Conservation (phyloP, 2,797 vertebrate species). For the Aldrovandia affinis region DNA sequence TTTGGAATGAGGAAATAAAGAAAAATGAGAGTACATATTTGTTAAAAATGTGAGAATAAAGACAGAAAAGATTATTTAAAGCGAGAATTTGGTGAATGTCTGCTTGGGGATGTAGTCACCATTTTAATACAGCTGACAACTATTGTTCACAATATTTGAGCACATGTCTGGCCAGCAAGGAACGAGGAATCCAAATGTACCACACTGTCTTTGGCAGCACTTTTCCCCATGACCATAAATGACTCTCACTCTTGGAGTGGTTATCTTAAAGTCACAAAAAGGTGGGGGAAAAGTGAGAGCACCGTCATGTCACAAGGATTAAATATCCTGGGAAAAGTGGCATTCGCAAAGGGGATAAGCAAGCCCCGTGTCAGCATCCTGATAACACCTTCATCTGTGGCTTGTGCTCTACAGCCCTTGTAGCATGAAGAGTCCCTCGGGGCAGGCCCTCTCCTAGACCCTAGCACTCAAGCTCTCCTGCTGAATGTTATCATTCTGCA, state of each 20-base stretch:
- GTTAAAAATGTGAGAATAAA: too few species aligned
- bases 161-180: neutral
- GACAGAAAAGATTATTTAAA: too few species aligned
- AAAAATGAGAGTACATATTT: too few species aligned
- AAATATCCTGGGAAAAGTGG: neutral
- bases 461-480: neutral
- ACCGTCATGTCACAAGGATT: neutral
- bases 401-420: neutral
- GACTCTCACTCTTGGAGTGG: neutral
- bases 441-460: neutral
- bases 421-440: neutral
- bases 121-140: too few species aligned
- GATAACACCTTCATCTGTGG: conserved; percentile 6
- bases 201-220: too few species aligned
- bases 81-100: too few species aligned
- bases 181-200: too few species aligned
- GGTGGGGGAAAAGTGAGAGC: neutral
- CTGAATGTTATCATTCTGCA: neutral
- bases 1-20: too few species aligned
- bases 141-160: neutral
- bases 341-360: neutral
- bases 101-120: too few species aligned
- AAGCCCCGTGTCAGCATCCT: neutral
- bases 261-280: neutral
- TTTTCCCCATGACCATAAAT: too few species aligned